These are phyloP conservation scores for Branchellion lobata DNA, from an alignment of 2,888 invertebrate species.

Conservation along the genomic window DNA sequence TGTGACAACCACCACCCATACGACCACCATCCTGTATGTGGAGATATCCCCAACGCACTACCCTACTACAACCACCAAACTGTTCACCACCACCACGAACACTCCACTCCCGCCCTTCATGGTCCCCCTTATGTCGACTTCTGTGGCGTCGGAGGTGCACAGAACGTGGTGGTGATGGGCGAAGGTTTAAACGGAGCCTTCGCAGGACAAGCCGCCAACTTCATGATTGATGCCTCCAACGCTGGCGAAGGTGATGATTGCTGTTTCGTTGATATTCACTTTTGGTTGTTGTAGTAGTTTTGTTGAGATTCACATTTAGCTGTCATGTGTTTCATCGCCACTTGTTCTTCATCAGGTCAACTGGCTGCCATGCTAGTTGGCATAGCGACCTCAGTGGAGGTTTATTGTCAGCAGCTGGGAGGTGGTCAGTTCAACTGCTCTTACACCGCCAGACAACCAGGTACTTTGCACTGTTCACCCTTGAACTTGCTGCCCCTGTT, in stretches of 20 bases:
- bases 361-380: background rate
- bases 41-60: no score
- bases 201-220: background rate
- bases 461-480: constrained; percentile 50
- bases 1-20: no score
- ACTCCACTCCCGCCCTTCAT: no score
- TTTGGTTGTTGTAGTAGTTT: background rate
- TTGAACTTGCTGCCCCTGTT: background rate
- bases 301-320: background rate
- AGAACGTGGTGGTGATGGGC: background rate
- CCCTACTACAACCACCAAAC: no score
- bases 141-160: no score
- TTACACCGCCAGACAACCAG: constrained; percentile 77
- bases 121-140: no score
- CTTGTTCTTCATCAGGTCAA: background rate
- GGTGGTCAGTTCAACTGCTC: constrained; percentile 86
- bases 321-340: background rate
- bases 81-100: no score
- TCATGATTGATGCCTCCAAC: constrained; percentile 7
- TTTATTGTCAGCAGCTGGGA: constrained; percentile 75
- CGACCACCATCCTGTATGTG: no score
- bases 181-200: constrained; percentile 12
- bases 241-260: background rate
- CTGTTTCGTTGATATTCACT: background rate
- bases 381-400: constrained; percentile 66